Conservation (phyloP, 2,797 vertebrate genomes). For the Sebastes glaucus region DNA sequence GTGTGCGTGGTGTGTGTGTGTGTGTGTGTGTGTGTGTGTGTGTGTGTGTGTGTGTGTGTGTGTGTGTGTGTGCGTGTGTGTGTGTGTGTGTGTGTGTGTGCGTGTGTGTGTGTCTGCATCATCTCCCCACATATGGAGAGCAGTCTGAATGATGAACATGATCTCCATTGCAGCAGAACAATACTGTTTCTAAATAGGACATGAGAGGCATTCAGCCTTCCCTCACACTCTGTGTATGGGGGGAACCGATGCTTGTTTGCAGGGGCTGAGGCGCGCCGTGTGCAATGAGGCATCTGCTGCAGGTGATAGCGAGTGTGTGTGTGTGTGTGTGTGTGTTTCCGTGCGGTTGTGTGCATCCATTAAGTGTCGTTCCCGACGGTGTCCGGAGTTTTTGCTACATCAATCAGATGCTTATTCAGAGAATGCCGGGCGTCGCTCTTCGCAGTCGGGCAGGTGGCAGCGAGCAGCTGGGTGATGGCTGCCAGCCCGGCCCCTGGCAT, state of each 20-base stretch:
- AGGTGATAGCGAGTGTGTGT: slow-evolving; percentile 47
- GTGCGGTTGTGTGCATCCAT: slow-evolving; percentile 24
- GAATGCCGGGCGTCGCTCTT: slow-evolving; percentile 37
- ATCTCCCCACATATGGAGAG: slow-evolving; percentile 59
- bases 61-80: slow-evolving; percentile 4
- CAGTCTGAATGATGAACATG: slow-evolving; percentile 73
- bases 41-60: slow-evolving; percentile 30
- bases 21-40: slow-evolving; percentile 14
- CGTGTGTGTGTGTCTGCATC: slow-evolving; percentile 1
- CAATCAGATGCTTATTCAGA: slow-evolving; percentile 72
- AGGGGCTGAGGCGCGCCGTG: slow-evolving; percentile 27
- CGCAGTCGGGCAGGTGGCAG: slow-evolving; percentile 61
- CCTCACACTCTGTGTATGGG: slow-evolving; percentile 33
- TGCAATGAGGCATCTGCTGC: slow-evolving; percentile 67
- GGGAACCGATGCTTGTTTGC: slow-evolving; percentile 47
- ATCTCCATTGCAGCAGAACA: slow-evolving; percentile 75
- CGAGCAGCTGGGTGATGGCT: slow-evolving; percentile 68
- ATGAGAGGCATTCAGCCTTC: slow-evolving; percentile 66
- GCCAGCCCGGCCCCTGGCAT: slow-evolving; percentile 56
- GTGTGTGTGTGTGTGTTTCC: neutral
- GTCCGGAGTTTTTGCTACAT: slow-evolving; percentile 59
- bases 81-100: slow-evolving; percentile 26
- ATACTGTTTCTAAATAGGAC: slow-evolving; percentile 76
- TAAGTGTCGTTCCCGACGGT: slow-evolving; percentile 35
- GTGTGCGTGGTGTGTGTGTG: slow-evolving; percentile 4